Base-by-base conservation (phyloP, 2,888 invertebrate species). In the Lochmaea crataegi region DNA sequence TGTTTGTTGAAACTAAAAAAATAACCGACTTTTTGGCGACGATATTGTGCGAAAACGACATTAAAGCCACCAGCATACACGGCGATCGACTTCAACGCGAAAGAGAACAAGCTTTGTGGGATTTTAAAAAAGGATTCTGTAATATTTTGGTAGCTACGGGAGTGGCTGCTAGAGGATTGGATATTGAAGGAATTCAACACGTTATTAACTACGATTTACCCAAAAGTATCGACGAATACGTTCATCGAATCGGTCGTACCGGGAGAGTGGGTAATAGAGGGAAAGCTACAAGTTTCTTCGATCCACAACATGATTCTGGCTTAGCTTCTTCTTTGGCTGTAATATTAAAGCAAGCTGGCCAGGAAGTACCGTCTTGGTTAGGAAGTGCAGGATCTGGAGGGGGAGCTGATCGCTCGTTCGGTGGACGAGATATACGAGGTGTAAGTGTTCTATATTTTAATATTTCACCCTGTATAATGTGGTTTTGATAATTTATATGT, bases 191-290 rank as follows among this genome's bases (percentile, higher is more conserved):
- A 70, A 94, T 97, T 0, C 91, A 92, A 4, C 96, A 96, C 80
- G 97, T 98, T 0, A 92, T 98, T 16, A 98, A 98, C 85, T 97
- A 92, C 82, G 98, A 98, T 85, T 89, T 98, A 82, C 98, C 98
- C 0, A 92, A 93, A 73, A 91, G 91, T 76, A 94, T 97, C 77
- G 97, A 97, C 79, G 97, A 97, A 80, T 98, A 98, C 81, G 97
- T 98, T 1, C 98, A 98, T 86, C 90, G 98, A 72, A 96, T 98
- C 79, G 98, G 98, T 0, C 90, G 98, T 77, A 98, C 98, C 6
- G 98, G 98, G 0, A 91, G 98, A 77, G 96, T 98, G 0, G 98
- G 86, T 12, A 95, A 95, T 83, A 89, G 92, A 48, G 98, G 98
- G 2, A 93, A 90, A 77, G 94, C 98, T 0, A 93, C 96, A 0